Conservation (phyloP, 2,113 vertebrate genomes). For the Balaeniceps rex region DNA sequence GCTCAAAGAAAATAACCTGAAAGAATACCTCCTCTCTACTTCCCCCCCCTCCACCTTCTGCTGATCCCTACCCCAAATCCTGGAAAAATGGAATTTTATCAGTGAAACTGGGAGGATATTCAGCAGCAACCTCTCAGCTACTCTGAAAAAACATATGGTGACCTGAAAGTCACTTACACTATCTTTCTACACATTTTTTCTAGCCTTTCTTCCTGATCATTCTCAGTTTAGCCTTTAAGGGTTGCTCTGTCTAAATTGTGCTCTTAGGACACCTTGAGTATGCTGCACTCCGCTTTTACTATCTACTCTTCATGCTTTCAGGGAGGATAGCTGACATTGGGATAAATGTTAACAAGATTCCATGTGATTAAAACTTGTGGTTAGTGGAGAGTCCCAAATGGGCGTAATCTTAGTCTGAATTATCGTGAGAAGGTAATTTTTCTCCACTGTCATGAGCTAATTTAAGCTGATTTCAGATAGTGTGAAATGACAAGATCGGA, state of each 20-base stretch:
- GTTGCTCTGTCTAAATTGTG: neutral
- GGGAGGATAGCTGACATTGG: neutral
- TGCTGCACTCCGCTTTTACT: neutral
- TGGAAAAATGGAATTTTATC: neutral
- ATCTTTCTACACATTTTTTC: neutral
- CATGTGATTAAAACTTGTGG: neutral
- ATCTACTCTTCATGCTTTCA: neutral
- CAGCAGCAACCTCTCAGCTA: neutral
- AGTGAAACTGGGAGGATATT: neutral
- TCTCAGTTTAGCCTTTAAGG: neutral
- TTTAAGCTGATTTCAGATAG: neutral
- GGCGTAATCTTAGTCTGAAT: neutral
- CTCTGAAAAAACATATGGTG: neutral
- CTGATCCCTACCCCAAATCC: neutral
- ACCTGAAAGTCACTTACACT: neutral
- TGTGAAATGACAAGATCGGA: neutral
- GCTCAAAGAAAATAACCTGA: neutral
- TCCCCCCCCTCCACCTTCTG: rapidly evolving
- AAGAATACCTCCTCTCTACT: neutral
- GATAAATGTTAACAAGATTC: neutral
- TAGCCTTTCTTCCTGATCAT: neutral
- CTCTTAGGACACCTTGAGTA: neutral
- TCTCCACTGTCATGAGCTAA: neutral
- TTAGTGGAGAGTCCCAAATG: neutral
- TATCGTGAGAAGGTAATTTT: neutral